Base-by-base conservation (phyloP, 1,140 invertebrate species). In the Pseudobourletiella spinata region DNA sequence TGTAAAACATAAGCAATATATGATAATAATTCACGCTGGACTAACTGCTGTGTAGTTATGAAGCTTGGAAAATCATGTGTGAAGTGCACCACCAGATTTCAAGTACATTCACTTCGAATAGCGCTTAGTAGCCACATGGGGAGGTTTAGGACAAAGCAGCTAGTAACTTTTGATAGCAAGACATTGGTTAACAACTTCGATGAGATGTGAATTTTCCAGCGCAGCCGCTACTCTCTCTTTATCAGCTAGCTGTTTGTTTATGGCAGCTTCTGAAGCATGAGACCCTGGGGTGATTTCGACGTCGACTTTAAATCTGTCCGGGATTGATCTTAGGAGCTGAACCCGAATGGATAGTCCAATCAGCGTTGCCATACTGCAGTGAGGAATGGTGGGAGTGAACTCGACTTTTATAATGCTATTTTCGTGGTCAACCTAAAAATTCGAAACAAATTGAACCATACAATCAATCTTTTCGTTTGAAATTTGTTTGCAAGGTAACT, bases 341-440 rank as follows among this genome's bases (percentile, higher is more conserved):
- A 98, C 89, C 61, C 87, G 76, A 67, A 92, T 89, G 2, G 86
- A 86, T 22, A 90, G 75, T 75, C 88, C 97, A 73, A 99, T 99
- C 16, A 99, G 76, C 35, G 96, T 97, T 24, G 96, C 97, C 94
- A 99, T 96, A 70, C 92, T 96, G 72, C 97, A 99, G 73, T 99
- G 96, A 0, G 95, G 95, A 72, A 99, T 98, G 0, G 97, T 99
- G 11, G 97, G 97, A 0, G 95, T 99, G 74, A 96, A 98, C 61
- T 83, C 78, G 3, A 98, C 82, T 61, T 81, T 74, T 0, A 97
- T 82, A 46, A 72, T 76, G 71, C 87, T 91, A 44, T 83, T 76
- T 44, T 80, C 75, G 75, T 90, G 83, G 67, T 87, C 80, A 2
- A 92, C 83, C 70, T 81, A 63, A 20, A 73, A 68, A 56, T 6